Evolutionary conservation across 2,113 vertebrate genomes (phyloP).

Genomic region (Forbesichthys agassizii): DNA sequence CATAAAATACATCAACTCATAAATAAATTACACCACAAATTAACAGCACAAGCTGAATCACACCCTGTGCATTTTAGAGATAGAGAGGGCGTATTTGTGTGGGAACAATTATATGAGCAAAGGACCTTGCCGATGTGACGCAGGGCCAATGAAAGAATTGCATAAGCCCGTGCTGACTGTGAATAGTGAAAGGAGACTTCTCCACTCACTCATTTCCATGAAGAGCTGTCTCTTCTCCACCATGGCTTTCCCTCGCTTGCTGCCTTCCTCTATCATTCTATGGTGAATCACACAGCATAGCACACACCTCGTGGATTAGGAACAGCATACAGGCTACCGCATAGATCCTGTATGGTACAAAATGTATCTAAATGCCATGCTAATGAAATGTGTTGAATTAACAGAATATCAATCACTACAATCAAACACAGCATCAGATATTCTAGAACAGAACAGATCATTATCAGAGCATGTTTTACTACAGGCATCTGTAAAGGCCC

Average conservation of each 20-base stretch:
- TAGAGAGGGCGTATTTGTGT: constrained; percentile 8
- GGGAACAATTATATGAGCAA: constrained; percentile 34
- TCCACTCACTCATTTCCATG: constrained; percentile 98
- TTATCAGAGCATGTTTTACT: too few relatives aligned
- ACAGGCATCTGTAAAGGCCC: too few relatives aligned
- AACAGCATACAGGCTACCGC: constrained; percentile 10
- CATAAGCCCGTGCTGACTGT: constrained; percentile 12
- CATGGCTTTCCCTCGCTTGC: constrained; percentile 90
- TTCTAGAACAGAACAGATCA: too few relatives aligned
- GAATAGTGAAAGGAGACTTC: constrained; percentile 42
- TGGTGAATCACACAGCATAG: constrained; percentile 51
- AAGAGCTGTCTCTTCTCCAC: constrained; percentile 99
- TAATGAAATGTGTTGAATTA: neutral
- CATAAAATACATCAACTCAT: neutral
- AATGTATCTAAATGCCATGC: neutral
- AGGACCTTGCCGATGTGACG: constrained; percentile 25
- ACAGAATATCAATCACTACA: too few relatives aligned
- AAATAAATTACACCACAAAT: neutral
- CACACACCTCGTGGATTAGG: constrained; percentile 11
- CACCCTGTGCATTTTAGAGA: neutral
- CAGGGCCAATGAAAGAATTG: constrained; percentile 12
- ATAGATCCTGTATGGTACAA: constrained; percentile 6
- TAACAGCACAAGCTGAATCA: constrained; percentile 5
- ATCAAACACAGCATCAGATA: too few relatives aligned
- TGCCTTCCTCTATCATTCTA: constrained; percentile 99